phyloP scores from a whole-genome alignment of 2,888 invertebrate genomes.

The Parelbella ahira region DNA sequence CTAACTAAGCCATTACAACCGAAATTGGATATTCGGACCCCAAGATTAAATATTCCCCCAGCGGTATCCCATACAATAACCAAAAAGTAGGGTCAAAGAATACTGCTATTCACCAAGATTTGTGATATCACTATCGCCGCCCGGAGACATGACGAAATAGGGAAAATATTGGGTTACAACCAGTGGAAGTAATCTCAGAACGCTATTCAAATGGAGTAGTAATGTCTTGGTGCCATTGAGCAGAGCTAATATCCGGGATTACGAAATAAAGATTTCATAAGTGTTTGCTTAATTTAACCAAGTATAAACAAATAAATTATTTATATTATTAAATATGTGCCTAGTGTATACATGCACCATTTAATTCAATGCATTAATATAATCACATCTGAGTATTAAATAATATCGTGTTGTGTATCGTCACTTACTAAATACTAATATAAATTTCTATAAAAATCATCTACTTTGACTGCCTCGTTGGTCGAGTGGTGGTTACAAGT shows the following conservation, averaged over 20 bases:
- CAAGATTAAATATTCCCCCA: constrained; percentile 17
- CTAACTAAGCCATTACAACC: constrained; percentile 9
- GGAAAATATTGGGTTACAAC: constrained; percentile 22
- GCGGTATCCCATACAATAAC: constrained; percentile 12
- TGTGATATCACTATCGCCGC: constrained; percentile 50
- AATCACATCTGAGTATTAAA: too few relatives aligned
- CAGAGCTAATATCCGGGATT: constrained; percentile 2
- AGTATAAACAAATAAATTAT: too few relatives aligned
- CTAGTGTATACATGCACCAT: too few relatives aligned
- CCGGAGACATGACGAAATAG: constrained; percentile 33
- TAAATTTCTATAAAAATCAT: too few relatives aligned
- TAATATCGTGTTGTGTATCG: too few relatives aligned
- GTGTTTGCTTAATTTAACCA: too few relatives aligned
- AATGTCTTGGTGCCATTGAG: constrained; percentile 3
- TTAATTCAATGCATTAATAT: too few relatives aligned
- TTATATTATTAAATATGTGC: too few relatives aligned
- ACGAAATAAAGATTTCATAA: too few relatives aligned
- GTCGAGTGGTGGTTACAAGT: too few relatives aligned
- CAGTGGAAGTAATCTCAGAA: constrained; percentile 20
- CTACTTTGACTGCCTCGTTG: too few relatives aligned
- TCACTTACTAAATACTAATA: too few relatives aligned
- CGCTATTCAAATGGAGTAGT: constrained; percentile 10
- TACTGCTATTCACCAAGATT: constrained; percentile 56
- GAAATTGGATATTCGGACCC: constrained; percentile 11
- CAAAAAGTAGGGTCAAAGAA: constrained; percentile 41